Evolutionary conservation across 2,888 invertebrate species (phyloP).

Genomic region (Odontocolon sp.): DNA sequence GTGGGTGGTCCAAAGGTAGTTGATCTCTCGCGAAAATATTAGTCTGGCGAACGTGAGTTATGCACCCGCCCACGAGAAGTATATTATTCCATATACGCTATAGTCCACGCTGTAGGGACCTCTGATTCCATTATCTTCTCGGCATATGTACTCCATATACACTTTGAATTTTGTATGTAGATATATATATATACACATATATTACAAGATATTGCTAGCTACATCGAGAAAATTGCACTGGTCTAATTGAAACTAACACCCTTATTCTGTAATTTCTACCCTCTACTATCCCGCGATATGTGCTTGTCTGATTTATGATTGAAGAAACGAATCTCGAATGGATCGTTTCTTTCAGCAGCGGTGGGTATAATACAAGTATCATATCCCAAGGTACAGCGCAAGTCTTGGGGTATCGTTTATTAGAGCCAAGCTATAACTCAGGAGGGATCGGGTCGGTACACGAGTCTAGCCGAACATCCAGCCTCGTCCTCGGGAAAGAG

Average conservation of each 20-base stretch:
- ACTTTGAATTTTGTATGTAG: neutral
- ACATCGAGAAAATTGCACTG: neutral
- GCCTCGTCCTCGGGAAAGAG: neutral
- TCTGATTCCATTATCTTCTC: constrained; percentile 71
- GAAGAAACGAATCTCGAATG: neutral
- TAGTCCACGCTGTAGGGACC: constrained; percentile 55
- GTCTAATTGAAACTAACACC: neutral
- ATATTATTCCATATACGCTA: constrained; percentile 15
- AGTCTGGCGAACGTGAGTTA: constrained; percentile 70
- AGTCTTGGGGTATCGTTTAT: constrained; percentile 55
- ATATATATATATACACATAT: neutral
- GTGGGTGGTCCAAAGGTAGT: constrained; percentile 34
- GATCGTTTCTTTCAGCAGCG: neutral
- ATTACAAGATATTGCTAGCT: neutral
- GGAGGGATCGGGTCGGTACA: constrained; percentile 9
- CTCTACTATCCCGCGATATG: too few relatives aligned
- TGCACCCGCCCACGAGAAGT: constrained; percentile 60
- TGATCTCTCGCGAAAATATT: constrained; percentile 67
- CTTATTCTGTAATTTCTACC: too few relatives aligned
- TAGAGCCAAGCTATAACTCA: constrained; percentile 48
- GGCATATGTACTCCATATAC: constrained; percentile 50
- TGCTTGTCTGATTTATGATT: neutral
- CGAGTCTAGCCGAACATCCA: neutral
- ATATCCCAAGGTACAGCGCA: constrained; percentile 37
- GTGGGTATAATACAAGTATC: constrained; percentile 12